Percentiles rank a stretch among this genome's conserved stretches.
phyloP scores from a whole-genome alignment of 2,113 vertebrate species.

The Rostratula benghalensis region DNA sequence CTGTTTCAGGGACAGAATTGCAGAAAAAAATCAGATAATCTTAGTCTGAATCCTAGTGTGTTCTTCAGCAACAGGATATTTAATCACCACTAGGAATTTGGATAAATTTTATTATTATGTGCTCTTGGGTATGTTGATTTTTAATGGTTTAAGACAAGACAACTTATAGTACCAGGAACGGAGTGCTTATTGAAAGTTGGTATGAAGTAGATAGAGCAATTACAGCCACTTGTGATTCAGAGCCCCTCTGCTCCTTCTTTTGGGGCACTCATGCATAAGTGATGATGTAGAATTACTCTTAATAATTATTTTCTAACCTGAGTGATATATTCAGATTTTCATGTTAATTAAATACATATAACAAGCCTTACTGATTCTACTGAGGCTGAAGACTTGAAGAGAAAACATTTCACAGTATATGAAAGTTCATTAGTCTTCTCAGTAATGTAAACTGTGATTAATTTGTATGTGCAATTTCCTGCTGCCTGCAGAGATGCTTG shows the following conservation, averaged over 20 bases:
- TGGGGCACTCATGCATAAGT: neutral
- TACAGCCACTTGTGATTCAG: neutral
- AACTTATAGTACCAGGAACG: neutral
- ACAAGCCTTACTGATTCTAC: neutral
- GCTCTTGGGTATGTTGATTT: neutral
- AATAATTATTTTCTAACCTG: slow-evolving; percentile 23
- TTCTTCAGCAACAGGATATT: neutral
- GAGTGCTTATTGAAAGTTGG: neutral
- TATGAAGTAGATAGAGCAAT: neutral
- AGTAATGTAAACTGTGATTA: slow-evolving; percentile 11
- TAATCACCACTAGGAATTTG: neutral
- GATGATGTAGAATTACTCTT: neutral
- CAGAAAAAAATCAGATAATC: neutral
- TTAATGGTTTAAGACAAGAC: neutral
- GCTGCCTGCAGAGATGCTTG: neutral
- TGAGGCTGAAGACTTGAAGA: neutral
- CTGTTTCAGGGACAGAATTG: neutral
- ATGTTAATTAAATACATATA: slow-evolving; percentile 2
- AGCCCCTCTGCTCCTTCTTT: neutral
- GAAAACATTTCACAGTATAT: neutral
- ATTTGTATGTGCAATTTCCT: neutral
- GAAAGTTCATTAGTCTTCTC: neutral
- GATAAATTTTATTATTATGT: no score
- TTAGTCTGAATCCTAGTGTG: neutral
- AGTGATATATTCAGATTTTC: slow-evolving; percentile 2